Percentiles rank a stretch among this genome's conserved stretches.
phyloP scores from a whole-genome alignment of 1,140 invertebrate species.

The Micrasema minimum region DNA sequence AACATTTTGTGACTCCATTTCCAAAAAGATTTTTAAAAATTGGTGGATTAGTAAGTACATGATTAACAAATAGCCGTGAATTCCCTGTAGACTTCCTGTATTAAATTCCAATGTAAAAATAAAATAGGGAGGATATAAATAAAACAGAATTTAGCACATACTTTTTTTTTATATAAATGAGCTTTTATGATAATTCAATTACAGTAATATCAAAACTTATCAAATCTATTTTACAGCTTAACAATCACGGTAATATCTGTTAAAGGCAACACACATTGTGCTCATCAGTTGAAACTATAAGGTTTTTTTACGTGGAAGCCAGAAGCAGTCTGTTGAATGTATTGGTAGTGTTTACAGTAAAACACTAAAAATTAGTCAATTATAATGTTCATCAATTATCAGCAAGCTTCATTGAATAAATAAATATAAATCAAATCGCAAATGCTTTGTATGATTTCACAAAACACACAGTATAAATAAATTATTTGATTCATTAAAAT shows the following conservation, averaged over 20 bases:
- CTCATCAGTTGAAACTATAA: conserved; percentile 33
- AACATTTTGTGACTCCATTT: no score
- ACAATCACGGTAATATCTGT: conserved; percentile 46
- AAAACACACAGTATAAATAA: no score
- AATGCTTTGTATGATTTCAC: no score
- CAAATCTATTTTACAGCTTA: conserved; percentile 47
- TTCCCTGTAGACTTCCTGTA: no score
- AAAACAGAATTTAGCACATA: conserved; percentile 33
- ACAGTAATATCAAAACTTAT: conserved; percentile 45
- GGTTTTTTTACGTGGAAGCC: conserved; percentile 38
- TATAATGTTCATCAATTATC: no score
- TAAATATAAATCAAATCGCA: no score
- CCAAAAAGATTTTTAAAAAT: no score
- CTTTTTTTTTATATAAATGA: conserved; percentile 47
- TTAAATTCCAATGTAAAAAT: no score
- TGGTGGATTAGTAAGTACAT: no score
- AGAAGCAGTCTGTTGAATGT: conserved; percentile 33
- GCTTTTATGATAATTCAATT: conserved; percentile 43
- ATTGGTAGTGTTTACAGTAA: conserved; percentile 5
- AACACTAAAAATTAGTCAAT: background rate
- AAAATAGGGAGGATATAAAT: background rate
- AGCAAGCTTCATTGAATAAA: no score
- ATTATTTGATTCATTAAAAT: no score
- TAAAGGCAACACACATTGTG: conserved; percentile 48
- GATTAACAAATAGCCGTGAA: no score